phyloP scores from a whole-genome alignment of 2,797 vertebrate genomes.

The Neosalanx taihuensis region DNA sequence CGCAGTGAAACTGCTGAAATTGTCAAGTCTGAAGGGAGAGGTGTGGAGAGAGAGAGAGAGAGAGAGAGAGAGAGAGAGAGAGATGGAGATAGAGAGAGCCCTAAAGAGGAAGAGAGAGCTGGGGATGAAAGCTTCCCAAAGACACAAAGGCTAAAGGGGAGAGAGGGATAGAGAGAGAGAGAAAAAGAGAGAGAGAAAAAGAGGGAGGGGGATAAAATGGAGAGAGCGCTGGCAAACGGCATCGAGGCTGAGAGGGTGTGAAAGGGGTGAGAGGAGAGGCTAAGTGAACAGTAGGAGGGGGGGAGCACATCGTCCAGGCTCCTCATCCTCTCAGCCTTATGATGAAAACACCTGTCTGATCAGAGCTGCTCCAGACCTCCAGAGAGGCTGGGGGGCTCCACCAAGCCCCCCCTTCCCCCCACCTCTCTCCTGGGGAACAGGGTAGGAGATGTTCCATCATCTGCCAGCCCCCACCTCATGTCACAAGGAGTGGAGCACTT shows the following conservation, averaged over 20 bases:
- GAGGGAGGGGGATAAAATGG: not conserved
- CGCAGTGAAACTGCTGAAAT: conserved; percentile 3
- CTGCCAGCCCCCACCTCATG: not conserved
- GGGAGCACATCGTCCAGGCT: not conserved
- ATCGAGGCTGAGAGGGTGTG: conserved; percentile 24
- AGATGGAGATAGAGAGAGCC: conserved; percentile 7
- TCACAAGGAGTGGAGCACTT: not conserved
- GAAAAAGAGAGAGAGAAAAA: not conserved
- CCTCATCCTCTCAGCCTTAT: not conserved
- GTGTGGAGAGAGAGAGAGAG: not conserved
- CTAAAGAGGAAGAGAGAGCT: not conserved
- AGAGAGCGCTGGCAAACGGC: not conserved
- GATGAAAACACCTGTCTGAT: not conserved
- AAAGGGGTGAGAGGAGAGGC: conserved; percentile 30
- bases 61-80: not conserved
- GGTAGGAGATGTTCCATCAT: not conserved
- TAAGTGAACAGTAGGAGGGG: not conserved
- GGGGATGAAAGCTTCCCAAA: not conserved
- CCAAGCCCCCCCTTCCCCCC: too few species aligned
- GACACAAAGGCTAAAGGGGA: conserved; percentile 6
- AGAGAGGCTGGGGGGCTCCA: not conserved
- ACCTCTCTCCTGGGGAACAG: not conserved
- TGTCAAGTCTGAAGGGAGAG: conserved; percentile 2
- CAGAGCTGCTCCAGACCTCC: not conserved
- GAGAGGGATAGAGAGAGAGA: not conserved